Evolutionary conservation across 2,888 invertebrate genomes (phyloP).

Genomic region (Apotomis turbidana): DNA sequence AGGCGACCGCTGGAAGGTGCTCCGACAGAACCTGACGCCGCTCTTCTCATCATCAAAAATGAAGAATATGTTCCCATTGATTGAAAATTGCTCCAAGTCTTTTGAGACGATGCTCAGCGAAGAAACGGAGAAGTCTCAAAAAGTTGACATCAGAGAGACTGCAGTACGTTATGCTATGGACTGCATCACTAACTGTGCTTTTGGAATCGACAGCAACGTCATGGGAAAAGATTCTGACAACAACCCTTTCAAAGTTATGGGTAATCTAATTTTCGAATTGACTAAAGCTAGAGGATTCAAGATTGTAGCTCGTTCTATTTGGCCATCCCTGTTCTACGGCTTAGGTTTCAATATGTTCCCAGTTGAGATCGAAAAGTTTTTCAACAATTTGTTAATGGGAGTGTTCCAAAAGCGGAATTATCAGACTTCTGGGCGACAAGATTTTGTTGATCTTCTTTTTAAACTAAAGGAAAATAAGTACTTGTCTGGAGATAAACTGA

Average conservation of each 20-base stretch:
- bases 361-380: conserved; percentile 19
- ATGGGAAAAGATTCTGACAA: conserved; percentile 30
- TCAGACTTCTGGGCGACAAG: conserved; percentile 42
- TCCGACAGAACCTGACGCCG: conserved; percentile 48
- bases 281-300: conserved; percentile 8
- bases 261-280: conserved; percentile 26
- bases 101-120: conserved; percentile 44
- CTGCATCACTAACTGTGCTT: conserved; percentile 40
- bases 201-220: conserved; percentile 40
- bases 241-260: conserved; percentile 37
- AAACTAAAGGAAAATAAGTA: conserved; percentile 41
- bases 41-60: conserved; percentile 46
- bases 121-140: conserved; percentile 34
- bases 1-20: conserved; percentile 46
- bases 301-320: conserved; percentile 31
- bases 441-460: conserved; percentile 46
- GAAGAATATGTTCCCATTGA: conserved; percentile 50
- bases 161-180: conserved; percentile 43
- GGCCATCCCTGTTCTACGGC: conserved; percentile 38
- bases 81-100: conserved; percentile 44
- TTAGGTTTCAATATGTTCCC: conserved; percentile 19
- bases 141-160: conserved; percentile 39
- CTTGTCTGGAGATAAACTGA: conserved; percentile 45
- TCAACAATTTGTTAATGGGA: conserved; percentile 13
- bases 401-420: conserved; percentile 38